Base-by-base conservation (phyloP, 2,888 invertebrate species). In the Yponomeuta cagnagella region DNA sequence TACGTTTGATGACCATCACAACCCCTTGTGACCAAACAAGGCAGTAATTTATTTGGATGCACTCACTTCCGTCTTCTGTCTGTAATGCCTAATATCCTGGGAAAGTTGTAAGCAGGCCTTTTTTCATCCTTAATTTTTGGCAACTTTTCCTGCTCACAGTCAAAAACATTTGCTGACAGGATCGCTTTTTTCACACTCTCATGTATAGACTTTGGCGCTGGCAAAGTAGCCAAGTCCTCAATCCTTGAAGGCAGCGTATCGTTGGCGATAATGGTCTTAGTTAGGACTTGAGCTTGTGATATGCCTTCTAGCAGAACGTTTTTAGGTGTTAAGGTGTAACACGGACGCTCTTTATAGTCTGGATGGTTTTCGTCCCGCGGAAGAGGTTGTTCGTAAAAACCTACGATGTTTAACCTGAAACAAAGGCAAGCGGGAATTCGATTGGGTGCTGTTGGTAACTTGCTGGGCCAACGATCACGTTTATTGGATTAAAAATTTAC, bases 201-300 rank as follows among this genome's bases (percentile, higher is more conserved):
- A 83, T 95, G 93, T 71, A 94, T 80, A 73, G 85, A 78, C 71
- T 88, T 86, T 0, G 93, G 90, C 0, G 94, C 87, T 74, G 94
- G 87, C 70, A 93, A 78, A 63, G 85, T 80, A 12, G 93, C 87
- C 5, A 90, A 78, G 71, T 93, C 92, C 78, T 94, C 90, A 71
- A 95, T 87, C 74, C 86, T 89, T 10, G 93, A 87, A 0, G 96
- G 96, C 70, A 96, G 87, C 72, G 87, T 93, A 65, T 94, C 86
- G 74, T 94, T 87, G 72, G 95, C 84, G 80, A 94, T 90, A 5
- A 97, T 86, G 1, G 96, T 94, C 80, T 98, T 98, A 3, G 96
- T 96, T 8, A 98, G 86, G n/a, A 95, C 88, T 87, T 96, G 95
- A 0, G 97, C 97, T 89, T 98, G 98, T 1, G 93, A 83, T 70